These are phyloP conservation scores for Pelodiscus sinensis DNA, from an alignment of 2,113 vertebrate species.

Conservation along the genomic window DNA sequence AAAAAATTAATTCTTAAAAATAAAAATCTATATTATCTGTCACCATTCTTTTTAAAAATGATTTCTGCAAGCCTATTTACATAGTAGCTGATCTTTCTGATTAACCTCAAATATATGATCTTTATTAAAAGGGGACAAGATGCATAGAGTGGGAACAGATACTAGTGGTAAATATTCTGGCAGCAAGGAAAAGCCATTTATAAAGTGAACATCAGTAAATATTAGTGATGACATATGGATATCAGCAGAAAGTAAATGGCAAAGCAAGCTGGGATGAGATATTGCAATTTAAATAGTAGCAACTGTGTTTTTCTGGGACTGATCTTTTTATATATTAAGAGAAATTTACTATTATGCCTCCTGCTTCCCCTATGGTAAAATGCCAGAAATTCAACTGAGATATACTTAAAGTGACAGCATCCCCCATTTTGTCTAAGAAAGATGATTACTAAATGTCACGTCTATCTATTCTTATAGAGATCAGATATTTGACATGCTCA, in stretches of 20 bases:
- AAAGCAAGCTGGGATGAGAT: neutral
- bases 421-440: constrained; percentile 34
- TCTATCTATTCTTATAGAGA: constrained; percentile 39
- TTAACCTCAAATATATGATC: constrained; percentile 49
- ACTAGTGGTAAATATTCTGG: constrained; percentile 32
- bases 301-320: constrained; percentile 24
- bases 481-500: constrained; percentile 41
- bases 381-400: constrained; percentile 42
- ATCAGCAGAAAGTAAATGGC: constrained; percentile 16
- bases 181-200: constrained; percentile 36
- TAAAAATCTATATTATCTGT: neutral
- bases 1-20: neutral
- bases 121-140: constrained; percentile 52
- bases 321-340: constrained; percentile 33
- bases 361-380: constrained; percentile 45
- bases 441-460: constrained; percentile 59
- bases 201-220: constrained; percentile 53
- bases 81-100: constrained; percentile 36
- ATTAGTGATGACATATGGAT: constrained; percentile 43
- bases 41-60: neutral
- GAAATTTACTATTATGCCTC: constrained; percentile 38
- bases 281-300: constrained; percentile 29
- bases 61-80: neutral
- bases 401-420: constrained; percentile 53
- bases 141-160: constrained; percentile 14